Evolutionary conservation across 2,797 vertebrate genomes (phyloP).

Genomic region (Aselliscus stoliczkanus): DNA sequence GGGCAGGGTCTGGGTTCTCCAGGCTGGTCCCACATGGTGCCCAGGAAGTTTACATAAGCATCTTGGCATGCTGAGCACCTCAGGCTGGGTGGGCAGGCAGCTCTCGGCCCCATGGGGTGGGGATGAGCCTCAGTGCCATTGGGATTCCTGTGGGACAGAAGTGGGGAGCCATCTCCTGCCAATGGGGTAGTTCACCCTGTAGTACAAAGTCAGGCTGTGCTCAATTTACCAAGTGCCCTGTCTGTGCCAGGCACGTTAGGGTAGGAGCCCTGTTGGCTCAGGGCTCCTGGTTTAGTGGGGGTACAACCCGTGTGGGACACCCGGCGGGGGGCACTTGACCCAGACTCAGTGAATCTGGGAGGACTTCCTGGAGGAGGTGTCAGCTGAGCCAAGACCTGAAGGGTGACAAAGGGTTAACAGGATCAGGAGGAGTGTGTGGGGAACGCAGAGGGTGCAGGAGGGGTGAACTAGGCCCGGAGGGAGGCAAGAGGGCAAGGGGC

Average conservation of each 20-base stretch:
- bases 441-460: background rate
- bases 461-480: background rate
- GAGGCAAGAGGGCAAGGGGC: accelerated
- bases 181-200: background rate
- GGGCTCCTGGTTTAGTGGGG: background rate
- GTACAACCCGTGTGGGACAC: background rate
- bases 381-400: background rate
- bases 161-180: background rate
- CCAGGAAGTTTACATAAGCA: background rate
- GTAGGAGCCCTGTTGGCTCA: background rate
- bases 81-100: background rate
- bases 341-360: background rate
- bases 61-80: background rate
- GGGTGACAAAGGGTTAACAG: background rate
- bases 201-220: background rate
- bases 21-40: background rate
- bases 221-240: accelerated
- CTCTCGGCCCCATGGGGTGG: background rate
- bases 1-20: background rate
- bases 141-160: background rate
- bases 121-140: background rate
- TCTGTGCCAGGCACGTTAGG: background rate
- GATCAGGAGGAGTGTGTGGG: accelerated
- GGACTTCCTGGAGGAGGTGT: background rate
- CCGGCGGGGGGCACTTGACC: background rate